Conservation (phyloP, 2,888 invertebrate genomes). For the Calliopum simillimum region DNA sequence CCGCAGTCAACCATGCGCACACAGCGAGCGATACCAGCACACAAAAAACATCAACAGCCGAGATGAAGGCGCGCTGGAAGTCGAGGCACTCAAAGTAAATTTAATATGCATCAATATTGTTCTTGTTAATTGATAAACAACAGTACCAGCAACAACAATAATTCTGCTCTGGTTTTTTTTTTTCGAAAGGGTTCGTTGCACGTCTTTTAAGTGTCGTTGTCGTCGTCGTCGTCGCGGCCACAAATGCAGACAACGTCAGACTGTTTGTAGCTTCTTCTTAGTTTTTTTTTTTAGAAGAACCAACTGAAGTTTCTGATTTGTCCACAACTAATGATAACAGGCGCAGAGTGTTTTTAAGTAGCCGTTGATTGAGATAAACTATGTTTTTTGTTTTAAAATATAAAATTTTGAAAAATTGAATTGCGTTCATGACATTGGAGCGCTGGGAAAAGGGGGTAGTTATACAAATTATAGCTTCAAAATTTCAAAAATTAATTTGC, state of each 20-base stretch:
- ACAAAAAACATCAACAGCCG: background rate
- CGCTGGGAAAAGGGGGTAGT: background rate
- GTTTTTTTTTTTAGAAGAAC: no score
- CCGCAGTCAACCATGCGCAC: background rate
- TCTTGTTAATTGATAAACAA: conserved; percentile 33
- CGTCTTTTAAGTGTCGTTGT: background rate
- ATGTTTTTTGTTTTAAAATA: background rate
- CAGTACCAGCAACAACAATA: conserved; percentile 10
- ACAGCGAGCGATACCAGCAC: background rate
- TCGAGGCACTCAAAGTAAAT: conserved; percentile 13
- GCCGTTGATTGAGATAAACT: conserved; percentile 21
- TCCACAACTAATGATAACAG: conserved; percentile 17
- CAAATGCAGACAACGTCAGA: background rate
- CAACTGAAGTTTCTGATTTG: conserved; percentile 11
- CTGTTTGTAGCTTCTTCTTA: background rate
- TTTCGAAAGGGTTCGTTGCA: conserved; percentile 24
- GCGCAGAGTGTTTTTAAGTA: conserved; percentile 2
- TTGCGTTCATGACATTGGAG: background rate
- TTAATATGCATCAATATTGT: conserved; percentile 32
- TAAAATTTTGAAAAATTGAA: background rate
- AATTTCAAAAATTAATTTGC: no score
- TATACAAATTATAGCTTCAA: background rate
- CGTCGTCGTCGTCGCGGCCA: no score
- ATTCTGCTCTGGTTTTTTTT: background rate
- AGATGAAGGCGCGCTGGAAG: background rate